Conservation (phyloP, 2,113 vertebrate genomes). For the Colius striatus region DNA sequence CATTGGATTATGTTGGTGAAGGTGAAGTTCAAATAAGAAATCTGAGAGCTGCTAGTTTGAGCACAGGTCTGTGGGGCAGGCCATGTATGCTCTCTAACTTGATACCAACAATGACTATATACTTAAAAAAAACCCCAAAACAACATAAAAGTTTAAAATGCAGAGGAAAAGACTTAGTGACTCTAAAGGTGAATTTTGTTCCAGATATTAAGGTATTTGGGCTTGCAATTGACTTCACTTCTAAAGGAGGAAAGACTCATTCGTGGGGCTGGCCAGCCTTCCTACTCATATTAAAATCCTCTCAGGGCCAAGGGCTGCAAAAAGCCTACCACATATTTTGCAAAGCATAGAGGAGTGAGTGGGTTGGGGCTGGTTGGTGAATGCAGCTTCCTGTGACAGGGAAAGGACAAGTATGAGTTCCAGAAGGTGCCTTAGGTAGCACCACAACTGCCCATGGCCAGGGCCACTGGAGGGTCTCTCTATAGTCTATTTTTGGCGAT, state of each 20-base stretch:
- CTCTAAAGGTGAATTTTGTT: neutral
- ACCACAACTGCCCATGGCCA: accelerated
- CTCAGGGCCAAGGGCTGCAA: neutral
- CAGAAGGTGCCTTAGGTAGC: neutral
- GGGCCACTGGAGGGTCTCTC: neutral
- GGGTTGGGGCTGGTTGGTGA: neutral
- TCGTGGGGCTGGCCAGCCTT: neutral
- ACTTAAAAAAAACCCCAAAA: neutral
- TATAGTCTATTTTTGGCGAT: neutral
- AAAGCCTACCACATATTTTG: neutral
- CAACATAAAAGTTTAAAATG: too few species aligned
- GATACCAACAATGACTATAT: neutral
- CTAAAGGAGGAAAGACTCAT: neutral
- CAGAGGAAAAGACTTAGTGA: neutral
- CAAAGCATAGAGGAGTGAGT: neutral
- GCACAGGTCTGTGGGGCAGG: neutral
- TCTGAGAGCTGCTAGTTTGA: neutral
- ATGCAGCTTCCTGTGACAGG: accelerated
- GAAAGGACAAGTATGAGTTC: accelerated
- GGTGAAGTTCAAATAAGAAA: neutral
- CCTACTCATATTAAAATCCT: neutral
- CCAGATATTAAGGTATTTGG: accelerated
- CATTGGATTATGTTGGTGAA: neutral
- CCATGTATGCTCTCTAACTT: neutral
- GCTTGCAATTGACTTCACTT: neutral